A percentile compares a stretch with the other conserved stretches of the same genome.
Evolutionary conservation across 2,888 invertebrate species (phyloP).

Genomic region (Lepidonotus clava): DNA sequence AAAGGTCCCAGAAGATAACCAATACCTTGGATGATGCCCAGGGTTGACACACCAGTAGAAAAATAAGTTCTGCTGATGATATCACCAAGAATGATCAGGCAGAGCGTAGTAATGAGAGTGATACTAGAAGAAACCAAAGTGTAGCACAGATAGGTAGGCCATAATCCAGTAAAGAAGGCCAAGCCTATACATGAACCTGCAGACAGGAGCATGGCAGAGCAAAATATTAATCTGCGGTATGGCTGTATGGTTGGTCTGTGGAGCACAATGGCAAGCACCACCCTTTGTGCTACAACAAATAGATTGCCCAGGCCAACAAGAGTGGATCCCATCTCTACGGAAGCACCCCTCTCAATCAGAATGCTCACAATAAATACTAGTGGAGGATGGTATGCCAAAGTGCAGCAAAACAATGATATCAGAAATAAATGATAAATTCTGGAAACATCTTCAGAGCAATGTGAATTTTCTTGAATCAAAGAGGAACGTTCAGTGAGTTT

Average conservation of each 20-base stretch:
- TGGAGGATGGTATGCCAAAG: neutral
- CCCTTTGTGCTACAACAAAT: neutral
- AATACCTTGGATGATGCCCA: neutral
- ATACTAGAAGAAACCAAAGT: neutral
- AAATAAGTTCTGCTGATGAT: neutral
- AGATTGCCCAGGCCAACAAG: neutral
- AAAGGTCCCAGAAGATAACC: neutral
- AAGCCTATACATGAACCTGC: neutral
- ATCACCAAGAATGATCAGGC: neutral
- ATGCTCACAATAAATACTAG: slow-evolving; percentile 15
- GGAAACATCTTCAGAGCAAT: too few relatives aligned
- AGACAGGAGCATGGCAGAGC: too few relatives aligned
- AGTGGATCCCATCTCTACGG: neutral
- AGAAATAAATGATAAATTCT: neutral
- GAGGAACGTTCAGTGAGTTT: too few relatives aligned
- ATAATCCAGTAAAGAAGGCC: neutral
- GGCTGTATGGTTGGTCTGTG: neutral
- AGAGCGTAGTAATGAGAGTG: neutral
- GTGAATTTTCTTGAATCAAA: too few relatives aligned
- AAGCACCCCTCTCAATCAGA: neutral
- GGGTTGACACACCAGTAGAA: neutral
- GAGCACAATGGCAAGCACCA: neutral
- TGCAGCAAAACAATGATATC: neutral
- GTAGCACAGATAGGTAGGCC: neutral
- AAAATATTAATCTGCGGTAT: neutral